Percentiles rank a stretch among this genome's conserved stretches.
phyloP scores from a whole-genome alignment of 1,140 invertebrate genomes.

The Drosophila lini region DNA sequence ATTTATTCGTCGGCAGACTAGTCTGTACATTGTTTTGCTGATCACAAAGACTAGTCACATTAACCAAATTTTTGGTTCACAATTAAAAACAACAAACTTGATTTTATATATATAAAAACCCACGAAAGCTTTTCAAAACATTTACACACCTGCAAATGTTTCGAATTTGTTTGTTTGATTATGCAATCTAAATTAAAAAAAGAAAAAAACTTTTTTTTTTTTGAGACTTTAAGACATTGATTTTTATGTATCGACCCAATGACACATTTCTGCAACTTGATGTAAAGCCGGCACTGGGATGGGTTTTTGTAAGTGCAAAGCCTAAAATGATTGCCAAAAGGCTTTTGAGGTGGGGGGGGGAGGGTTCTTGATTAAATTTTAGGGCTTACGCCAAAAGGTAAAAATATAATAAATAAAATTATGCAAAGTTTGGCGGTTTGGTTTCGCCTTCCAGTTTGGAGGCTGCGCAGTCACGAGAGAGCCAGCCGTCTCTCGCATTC shows the following conservation, averaged over 20 bases:
- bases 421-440: constrained; percentile 25
- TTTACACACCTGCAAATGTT: neutral
- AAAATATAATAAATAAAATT: constrained; percentile 10
- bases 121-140: too few relatives aligned
- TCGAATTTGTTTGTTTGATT: neutral
- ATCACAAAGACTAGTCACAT: neutral
- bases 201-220: neutral
- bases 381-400: constrained; percentile 4
- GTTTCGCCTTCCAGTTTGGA: constrained; percentile 22
- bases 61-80: neutral
- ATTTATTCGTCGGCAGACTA: too few relatives aligned
- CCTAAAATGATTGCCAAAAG: neutral
- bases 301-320: too few relatives aligned
- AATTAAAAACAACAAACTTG: too few relatives aligned
- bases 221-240: neutral
- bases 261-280: constrained; percentile 3
- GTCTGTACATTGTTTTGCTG: neutral
- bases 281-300: neutral
- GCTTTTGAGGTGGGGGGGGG: too few relatives aligned
- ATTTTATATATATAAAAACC: too few relatives aligned
- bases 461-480: constrained; percentile 33
- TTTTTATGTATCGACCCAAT: constrained; percentile 8
- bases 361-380: neutral
- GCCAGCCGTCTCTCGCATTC: constrained; percentile 23
- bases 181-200: too few relatives aligned